Base-by-base conservation (phyloP, 2,113 vertebrate species). In the Pedetes capensis region DNA sequence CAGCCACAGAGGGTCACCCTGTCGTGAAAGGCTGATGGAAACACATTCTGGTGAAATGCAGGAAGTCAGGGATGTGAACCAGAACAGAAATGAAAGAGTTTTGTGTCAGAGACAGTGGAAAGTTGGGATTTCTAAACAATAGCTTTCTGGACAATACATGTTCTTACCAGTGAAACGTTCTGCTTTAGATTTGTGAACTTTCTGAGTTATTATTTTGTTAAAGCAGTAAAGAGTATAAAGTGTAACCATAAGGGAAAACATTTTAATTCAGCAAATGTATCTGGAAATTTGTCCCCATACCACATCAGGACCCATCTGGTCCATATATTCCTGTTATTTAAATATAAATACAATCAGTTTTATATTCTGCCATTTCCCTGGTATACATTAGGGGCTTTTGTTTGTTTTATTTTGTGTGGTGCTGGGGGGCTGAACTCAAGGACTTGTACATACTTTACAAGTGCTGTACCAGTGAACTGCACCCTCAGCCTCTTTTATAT, bases 21-120 rank as follows among this genome's bases (percentile, higher is more conserved):
- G 95, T 92, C 98, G 94, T 87, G 94, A 94, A 97, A 96, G 92
- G 93, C 93, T 94, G 92, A 61, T 81, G 96, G 96, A 97, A 86
- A 96, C 97, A 97, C 96, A 63, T 97, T 96, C 97, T 91, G 96
- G 96, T 94, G 59, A 94, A 80, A 81, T 74, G 42, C 90, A 96
- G 95, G 97, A 97, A 87, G 63, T 93, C 81, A 95, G 95, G 86
- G 84, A 89, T 72, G 12, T 0, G 5, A 92, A 89, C 68, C 63
- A 87, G 69, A 84, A 95, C 55, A 39, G 44, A 47, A 92, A 72
- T 32, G 27, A 3, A 80, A 80, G 47, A 78, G 25, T 44, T 94
- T 95, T 75, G 27, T 71, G 39, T 86, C 39, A 59, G 49, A 74
- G 55, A 29, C 34, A 87, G 81, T 37, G 87, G 95, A 96, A 96